Conservation (phyloP, 1,140 invertebrate genomes). For the Zaprionus gabonicus region DNA sequence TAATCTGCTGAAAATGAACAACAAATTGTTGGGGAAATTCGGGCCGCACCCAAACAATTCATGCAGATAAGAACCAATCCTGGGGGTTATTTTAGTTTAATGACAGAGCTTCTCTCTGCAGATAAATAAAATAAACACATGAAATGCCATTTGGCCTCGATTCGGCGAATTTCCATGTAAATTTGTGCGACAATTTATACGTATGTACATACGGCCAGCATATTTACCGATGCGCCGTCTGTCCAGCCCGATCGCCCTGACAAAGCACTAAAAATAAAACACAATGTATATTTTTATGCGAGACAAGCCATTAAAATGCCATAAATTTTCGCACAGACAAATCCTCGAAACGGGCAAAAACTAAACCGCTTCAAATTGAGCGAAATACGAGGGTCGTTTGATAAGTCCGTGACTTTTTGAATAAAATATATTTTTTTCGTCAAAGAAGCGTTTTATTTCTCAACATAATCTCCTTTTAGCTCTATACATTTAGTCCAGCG, state of each 20-base stretch:
- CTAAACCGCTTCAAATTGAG: conserved; percentile 77
- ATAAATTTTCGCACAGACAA: conserved; percentile 75
- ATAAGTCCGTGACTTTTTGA: too few species aligned
- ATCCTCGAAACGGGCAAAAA: conserved; percentile 57
- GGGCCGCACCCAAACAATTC: not conserved
- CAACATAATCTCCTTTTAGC: too few species aligned
- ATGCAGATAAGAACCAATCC: not conserved
- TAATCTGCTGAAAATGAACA: conserved; percentile 6
- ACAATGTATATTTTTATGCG: conserved; percentile 65
- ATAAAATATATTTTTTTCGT: too few species aligned
- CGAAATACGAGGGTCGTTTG: too few species aligned
- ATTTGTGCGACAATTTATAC: conserved; percentile 33
- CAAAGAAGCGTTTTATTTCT: too few species aligned
- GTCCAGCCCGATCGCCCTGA: not conserved
- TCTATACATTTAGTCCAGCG: too few species aligned
- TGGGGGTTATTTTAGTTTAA: conserved; percentile 9
- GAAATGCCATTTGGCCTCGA: conserved; percentile 26
- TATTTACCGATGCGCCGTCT: not conserved
- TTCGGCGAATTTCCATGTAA: conserved; percentile 33
- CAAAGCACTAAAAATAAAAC: conserved; percentile 38
- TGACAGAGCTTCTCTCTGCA: not conserved
- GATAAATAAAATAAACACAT: conserved; percentile 23
- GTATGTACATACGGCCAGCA: conserved; percentile 1
- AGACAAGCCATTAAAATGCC: conserved; percentile 74
- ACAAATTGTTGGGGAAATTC: not conserved